These are phyloP conservation scores for Lamprologus lemairii DNA, from an alignment of 2,113 vertebrate species.

Conservation along the genomic window DNA sequence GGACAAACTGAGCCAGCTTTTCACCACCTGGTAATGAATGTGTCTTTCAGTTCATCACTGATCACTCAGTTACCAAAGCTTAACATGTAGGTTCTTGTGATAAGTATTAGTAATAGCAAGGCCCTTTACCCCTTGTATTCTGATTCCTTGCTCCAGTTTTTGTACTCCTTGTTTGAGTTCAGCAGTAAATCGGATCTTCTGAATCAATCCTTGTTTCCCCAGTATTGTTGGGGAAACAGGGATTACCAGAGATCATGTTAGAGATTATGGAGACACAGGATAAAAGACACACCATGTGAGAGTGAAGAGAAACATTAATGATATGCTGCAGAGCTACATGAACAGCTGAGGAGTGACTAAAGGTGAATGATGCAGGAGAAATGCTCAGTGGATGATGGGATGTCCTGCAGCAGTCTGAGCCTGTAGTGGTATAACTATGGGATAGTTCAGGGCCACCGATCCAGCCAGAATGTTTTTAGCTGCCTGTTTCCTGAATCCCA, in stretches of 20 bases:
- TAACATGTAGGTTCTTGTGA: background rate
- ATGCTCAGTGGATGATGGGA: background rate
- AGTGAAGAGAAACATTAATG: background rate
- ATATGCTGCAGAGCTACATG: background rate
- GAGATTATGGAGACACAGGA: background rate
- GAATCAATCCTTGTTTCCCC: background rate
- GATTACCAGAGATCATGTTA: background rate
- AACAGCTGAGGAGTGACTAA: background rate
- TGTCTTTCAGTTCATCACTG: background rate
- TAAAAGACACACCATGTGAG: background rate
- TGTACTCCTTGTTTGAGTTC: background rate
- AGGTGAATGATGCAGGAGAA: background rate
- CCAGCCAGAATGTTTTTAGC: background rate
- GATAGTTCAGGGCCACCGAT: background rate
- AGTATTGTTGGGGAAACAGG: background rate
- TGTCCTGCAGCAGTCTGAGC: background rate
- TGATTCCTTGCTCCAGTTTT: background rate
- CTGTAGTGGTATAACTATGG: background rate
- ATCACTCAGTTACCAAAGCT: background rate
- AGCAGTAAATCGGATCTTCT: background rate
- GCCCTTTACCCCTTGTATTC: background rate
- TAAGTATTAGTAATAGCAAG: background rate
- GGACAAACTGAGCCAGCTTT: slow-evolving; percentile 16
- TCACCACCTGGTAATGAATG: background rate
- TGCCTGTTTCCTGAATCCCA: background rate